Evolutionary conservation across 2,888 invertebrate species (phyloP).

Genomic region (Archips crataeganus): DNA sequence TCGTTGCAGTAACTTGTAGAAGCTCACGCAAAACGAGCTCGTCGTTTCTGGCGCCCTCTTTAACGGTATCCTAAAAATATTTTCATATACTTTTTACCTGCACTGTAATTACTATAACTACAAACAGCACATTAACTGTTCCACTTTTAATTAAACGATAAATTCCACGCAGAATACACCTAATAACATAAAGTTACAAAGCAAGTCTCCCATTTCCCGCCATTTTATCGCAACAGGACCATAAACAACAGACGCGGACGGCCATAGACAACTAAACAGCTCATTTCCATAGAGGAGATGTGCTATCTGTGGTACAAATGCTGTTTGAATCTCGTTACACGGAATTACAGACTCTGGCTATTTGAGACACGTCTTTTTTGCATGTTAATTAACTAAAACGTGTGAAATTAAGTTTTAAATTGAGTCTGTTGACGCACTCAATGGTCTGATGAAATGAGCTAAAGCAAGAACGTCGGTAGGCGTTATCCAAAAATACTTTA

Average conservation of each 20-base stretch:
- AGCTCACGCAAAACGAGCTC: too few relatives aligned
- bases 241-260: conserved; percentile 35
- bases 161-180: conserved; percentile 18
- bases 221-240: conserved; percentile 20
- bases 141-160: conserved; percentile 18
- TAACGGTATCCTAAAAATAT: neutral
- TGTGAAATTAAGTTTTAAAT: neutral
- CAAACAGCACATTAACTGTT: conserved; percentile 8
- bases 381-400: neutral
- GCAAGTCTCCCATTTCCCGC: conserved; percentile 15
- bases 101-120: neutral
- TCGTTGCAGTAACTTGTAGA: too few relatives aligned
- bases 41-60: too few relatives aligned
- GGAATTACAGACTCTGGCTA: neutral
- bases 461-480: too few relatives aligned
- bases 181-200: conserved; percentile 25
- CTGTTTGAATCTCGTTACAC: conserved; percentile 14
- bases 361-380: neutral
- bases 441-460: too few relatives aligned
- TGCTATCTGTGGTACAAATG: conserved; percentile 28
- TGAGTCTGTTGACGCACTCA: neutral
- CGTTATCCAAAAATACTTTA: too few relatives aligned
- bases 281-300: conserved; percentile 37
- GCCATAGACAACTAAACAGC: conserved; percentile 35
- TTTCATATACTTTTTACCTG: neutral